Base-by-base conservation (phyloP, 2,797 vertebrate genomes). In the Lacerta viridis region DNA sequence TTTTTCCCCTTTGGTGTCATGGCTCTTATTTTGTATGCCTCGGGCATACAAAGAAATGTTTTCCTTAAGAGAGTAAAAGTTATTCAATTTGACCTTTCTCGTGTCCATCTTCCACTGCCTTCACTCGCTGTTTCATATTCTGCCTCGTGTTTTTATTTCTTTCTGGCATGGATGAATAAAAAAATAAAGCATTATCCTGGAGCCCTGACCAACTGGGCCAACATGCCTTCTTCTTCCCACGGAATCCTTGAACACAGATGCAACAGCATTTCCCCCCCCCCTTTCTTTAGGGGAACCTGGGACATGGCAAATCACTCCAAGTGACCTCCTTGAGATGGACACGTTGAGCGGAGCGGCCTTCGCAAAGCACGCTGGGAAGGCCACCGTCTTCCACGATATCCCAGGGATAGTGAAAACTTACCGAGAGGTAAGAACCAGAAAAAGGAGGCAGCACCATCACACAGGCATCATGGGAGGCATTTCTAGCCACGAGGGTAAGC, bases 401-500 rank as follows among this genome's bases (percentile, higher is more conserved):
- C 94, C 96, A n/a, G 96, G 96, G 86, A 85, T 91, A 27, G 93
- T 96, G 78, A 96, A 91, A 92, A 97, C 96, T 10, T 95, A 96
- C 33, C 88, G 94, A 95, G 96, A 97, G 95, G 96, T 96, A 93
- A 93, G 83, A 59, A 25, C 4, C 25, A 27, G 17, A 5, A 29
- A 27, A 29, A 55, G 13, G 2, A 15, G 25, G 11, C 0, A 4
- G 25, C 41, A 5, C 50, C 50, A 55, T 0, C 75, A 43, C 23
- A 1, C 25, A 27, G 1, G 4, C 61, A 18, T 77, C 27, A 11
- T 6, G 75, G 75, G 6, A 41, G 74, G 2, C 20, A 10, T 20
- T 25, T 41, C 4, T 17, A 46, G 8, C 25, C 41, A 27, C 5
- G 41, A 46, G 41, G 27, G 75, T 5, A 25, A 11, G 25, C 41